Conservation (phyloP, 2,797 vertebrate genomes). For the Chromis chromis region DNA sequence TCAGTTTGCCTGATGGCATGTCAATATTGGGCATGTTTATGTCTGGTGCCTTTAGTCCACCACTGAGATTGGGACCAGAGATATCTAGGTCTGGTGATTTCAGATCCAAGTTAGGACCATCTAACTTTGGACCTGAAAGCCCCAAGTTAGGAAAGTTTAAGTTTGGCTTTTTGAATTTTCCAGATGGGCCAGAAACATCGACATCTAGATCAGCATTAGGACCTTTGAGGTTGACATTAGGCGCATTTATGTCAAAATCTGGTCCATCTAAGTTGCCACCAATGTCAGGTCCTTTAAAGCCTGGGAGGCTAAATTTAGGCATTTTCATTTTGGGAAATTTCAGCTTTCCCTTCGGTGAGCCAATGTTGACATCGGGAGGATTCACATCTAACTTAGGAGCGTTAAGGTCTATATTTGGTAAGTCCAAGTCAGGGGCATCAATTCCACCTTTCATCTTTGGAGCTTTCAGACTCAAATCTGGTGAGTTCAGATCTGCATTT, state of each 20-base stretch:
- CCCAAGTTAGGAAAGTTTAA: conserved; percentile 43
- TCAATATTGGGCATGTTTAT: conserved; percentile 50
- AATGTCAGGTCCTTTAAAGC: conserved; percentile 49
- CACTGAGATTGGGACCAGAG: conserved; percentile 59
- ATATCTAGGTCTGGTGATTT: conserved; percentile 43
- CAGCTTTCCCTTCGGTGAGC: conserved; percentile 50
- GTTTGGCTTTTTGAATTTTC: conserved; percentile 69
- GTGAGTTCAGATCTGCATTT: not conserved
- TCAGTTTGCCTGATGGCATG: conserved; percentile 58
- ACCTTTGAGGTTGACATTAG: conserved; percentile 57
- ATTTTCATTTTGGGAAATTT: conserved; percentile 66
- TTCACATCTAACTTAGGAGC: conserved; percentile 56
- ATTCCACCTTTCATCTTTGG: conserved; percentile 53
- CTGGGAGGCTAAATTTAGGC: conserved; percentile 49
- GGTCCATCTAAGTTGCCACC: conserved; percentile 45
- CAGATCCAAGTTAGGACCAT: conserved; percentile 32
- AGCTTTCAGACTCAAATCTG: conserved; percentile 41
- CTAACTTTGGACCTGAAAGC: conserved; percentile 56
- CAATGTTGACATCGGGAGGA: conserved; percentile 61
- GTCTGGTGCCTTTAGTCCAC: conserved; percentile 52
- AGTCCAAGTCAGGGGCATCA: conserved; percentile 49
- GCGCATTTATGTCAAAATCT: conserved; percentile 55
- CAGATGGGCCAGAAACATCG: conserved; percentile 46
- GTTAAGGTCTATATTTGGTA: not conserved
- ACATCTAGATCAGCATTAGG: conserved; percentile 46